A percentile compares a stretch with the other conserved stretches of the same genome.
Conservation (phyloP, 2,113 vertebrate genomes). For the Proterorhinus semilunaris region DNA sequence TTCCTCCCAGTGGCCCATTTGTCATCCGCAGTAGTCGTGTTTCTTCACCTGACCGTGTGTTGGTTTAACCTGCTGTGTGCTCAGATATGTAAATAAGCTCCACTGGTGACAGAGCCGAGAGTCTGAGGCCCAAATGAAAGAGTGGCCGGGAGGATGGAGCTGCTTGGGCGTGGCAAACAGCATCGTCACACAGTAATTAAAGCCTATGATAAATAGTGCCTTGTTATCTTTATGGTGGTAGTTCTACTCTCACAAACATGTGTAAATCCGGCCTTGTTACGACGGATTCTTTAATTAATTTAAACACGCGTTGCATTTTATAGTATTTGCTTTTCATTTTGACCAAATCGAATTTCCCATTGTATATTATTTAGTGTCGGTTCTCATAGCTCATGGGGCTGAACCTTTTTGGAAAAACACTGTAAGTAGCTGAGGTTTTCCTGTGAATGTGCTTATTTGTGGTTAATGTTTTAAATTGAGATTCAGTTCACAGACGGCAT, state of each 20-base stretch:
- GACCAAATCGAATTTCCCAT: too few relatives aligned
- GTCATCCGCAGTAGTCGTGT: slow-evolving; percentile 4
- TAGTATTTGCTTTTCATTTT: background rate
- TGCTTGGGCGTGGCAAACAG: slow-evolving; percentile 12
- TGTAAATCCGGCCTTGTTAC: too few relatives aligned
- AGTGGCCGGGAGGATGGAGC: slow-evolving; percentile 14
- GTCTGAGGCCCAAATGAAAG: slow-evolving; percentile 23
- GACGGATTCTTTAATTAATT: background rate
- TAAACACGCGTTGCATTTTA: background rate
- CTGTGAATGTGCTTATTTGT: background rate
- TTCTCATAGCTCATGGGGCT: too few relatives aligned
- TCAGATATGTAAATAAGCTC: slow-evolving; percentile 30
- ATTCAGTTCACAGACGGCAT: too few relatives aligned
- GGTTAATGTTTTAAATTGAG: too few relatives aligned
- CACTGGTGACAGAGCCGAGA: slow-evolving; percentile 28
- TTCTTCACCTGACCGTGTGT: slow-evolving; percentile 22
- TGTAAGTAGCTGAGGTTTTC: too few relatives aligned
- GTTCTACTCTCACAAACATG: too few relatives aligned
- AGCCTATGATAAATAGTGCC: slow-evolving; percentile 57
- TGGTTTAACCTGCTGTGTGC: slow-evolving; percentile 20
- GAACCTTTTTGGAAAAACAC: too few relatives aligned
- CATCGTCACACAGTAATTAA: slow-evolving; percentile 32
- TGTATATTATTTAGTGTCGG: too few relatives aligned
- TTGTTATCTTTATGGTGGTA: slow-evolving; percentile 2
- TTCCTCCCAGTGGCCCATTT: background rate